Conservation (phyloP, 1,140 invertebrate species). For the Bombus sylvicola region DNA sequence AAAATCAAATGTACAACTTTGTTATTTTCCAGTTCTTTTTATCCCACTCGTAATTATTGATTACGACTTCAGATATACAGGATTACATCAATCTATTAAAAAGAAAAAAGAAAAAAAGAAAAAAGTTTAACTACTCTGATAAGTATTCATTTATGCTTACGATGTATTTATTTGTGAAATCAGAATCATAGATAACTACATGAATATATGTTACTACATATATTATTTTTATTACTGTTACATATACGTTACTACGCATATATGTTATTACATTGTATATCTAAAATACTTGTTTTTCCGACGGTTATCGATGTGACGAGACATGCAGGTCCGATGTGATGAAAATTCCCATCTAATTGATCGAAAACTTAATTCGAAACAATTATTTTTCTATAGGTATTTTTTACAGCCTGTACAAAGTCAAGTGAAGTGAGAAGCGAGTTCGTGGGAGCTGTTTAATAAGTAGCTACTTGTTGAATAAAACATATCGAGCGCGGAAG, state of each 20-base stretch:
- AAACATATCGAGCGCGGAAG: background rate
- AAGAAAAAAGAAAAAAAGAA: too few relatives aligned
- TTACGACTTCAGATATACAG: background rate
- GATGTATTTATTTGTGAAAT: background rate
- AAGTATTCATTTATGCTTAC: background rate
- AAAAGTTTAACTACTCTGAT: background rate
- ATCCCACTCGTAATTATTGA: background rate
- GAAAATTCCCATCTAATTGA: background rate
- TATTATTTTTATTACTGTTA: too few relatives aligned
- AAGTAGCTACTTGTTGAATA: background rate
- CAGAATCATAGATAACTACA: too few relatives aligned
- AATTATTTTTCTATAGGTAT: background rate
- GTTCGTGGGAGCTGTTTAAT: background rate
- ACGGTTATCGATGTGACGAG: too few relatives aligned
- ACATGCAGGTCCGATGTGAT: background rate
- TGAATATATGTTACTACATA: too few relatives aligned
- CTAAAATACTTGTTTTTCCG: too few relatives aligned
- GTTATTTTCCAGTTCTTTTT: too few relatives aligned
- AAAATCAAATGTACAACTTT: too few relatives aligned
- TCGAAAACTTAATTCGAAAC: background rate
- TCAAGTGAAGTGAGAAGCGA: background rate
- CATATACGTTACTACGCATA: too few relatives aligned
- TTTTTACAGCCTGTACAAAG: background rate
- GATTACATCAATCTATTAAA: background rate
- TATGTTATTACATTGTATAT: too few relatives aligned